Base-by-base conservation (phyloP, 1,140 invertebrate genomes). In the Panagrolaimus sp. region DNA sequence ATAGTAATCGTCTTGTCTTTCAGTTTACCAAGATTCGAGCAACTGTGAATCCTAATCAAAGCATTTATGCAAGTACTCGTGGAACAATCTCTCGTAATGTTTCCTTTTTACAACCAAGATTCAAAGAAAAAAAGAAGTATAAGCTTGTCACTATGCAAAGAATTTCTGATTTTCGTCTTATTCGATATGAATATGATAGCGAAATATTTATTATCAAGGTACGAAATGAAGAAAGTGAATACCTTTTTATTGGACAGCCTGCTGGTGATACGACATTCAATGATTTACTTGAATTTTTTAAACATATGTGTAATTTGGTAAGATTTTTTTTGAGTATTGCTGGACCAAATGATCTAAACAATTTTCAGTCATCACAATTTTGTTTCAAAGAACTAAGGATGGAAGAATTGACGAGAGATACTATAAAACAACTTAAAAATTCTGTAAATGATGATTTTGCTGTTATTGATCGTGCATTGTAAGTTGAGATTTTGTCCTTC, bases 211-310 rank as follows among this genome's bases (percentile, higher is more conserved):
- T 73, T 48, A 46, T 73, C 0, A 73, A 73, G 32, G 64, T 73
- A 17, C 65, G 72, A 21, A 70, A 72, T n/a, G 45, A 71, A 67
- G 72, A 73, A 52, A 70, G 71, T 5, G 72, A 73, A n/a, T 72
- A 73, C n/a, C 46, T 73, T 10, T 73, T 72, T 45, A 28, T 67
- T 24, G 73, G 67, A 15, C 68, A 73, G 24, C 66, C 52, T 12
- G 52, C 21, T 14, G 52, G 52, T 28, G 52, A 58, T 26, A 58
- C 52, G 17, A 24, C 8, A 6, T 26, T 58, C 14, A 26, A 3
- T 12, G 52, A 58, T 2, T 21, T 58, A n/a, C 10, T 58, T 28
- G 17, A 58, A 12, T 58, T 58, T n/a, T 58, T 58, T 28, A n/a
- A 2, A 12, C 52, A 12, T 12, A 5, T 58, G 2, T 58, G 52